Evolutionary conservation across 2,797 vertebrate genomes (phyloP).

Genomic region (Amphiprion clarkii): DNA sequence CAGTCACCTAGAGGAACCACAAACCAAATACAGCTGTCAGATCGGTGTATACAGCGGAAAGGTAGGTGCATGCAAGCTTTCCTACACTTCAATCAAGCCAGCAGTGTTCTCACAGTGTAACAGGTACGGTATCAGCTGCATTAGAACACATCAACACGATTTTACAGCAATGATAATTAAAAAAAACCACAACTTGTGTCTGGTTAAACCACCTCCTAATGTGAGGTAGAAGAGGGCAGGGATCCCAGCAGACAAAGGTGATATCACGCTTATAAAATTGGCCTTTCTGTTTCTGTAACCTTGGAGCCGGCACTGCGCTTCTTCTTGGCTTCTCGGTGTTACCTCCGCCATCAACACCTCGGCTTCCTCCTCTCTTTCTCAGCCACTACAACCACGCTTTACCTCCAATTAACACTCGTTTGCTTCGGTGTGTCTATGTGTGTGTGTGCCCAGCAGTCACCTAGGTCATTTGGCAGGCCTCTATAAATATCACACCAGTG

Average conservation of each 20-base stretch:
- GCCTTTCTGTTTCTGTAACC: conserved; percentile 60
- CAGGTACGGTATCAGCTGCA: conserved; percentile 4
- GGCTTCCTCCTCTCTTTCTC: conserved; percentile 71
- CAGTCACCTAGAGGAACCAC: conserved; percentile 87
- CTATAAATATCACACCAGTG: conserved; percentile 83
- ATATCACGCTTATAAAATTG: conserved; percentile 64
- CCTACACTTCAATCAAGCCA: not conserved
- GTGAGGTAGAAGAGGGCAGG: conserved; percentile 50
- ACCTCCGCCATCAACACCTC: conserved; percentile 79
- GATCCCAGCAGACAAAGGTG: conserved; percentile 46
- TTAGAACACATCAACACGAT: conserved; percentile 28
- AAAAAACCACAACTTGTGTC: conserved; percentile 34
- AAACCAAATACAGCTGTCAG: conserved; percentile 3
- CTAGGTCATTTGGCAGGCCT: conserved; percentile 77
- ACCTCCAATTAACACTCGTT: conserved; percentile 87
- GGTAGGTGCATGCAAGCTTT: not conserved
- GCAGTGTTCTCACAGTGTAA: conserved; percentile 8
- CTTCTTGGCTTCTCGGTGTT: conserved; percentile 64
- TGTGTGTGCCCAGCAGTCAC: conserved; percentile 66
- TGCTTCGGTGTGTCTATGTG: conserved; percentile 49
- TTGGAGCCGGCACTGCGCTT: conserved; percentile 42
- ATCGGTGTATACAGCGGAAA: not conserved
- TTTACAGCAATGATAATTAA: conserved; percentile 42
- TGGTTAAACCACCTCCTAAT: conserved; percentile 41
- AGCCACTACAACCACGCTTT: conserved; percentile 72